phyloP scores from a whole-genome alignment of 2,888 invertebrate species.

The Belgica antarctica region DNA sequence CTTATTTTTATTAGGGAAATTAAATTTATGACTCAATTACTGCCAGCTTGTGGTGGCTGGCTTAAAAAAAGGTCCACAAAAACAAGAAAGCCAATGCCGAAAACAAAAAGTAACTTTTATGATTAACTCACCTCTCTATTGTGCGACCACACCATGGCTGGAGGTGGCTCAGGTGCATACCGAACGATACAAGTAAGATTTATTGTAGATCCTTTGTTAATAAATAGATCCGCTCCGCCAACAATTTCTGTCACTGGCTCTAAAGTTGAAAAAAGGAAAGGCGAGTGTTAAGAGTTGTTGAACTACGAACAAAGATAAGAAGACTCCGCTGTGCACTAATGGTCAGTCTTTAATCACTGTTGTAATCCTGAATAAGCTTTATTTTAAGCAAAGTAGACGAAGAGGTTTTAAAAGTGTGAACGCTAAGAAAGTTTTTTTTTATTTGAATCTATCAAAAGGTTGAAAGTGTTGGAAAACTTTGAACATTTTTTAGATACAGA shows the following conservation, averaged over 20 bases:
- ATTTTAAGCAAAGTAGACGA: too few relatives aligned
- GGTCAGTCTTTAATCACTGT: too few relatives aligned
- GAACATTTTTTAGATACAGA: too few relatives aligned
- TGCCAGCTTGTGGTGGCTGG: background rate
- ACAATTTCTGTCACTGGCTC: constrained; percentile 80
- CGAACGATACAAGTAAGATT: constrained; percentile 82
- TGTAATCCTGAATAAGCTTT: too few relatives aligned
- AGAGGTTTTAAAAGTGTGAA: too few relatives aligned
- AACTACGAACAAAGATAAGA: background rate
- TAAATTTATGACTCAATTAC: constrained; percentile 37
- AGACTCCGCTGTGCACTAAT: background rate
- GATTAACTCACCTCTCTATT: constrained; percentile 60
- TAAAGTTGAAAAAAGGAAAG: constrained; percentile 54
- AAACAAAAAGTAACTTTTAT: background rate
- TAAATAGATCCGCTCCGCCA: constrained; percentile 78
- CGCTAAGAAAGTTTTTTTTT: too few relatives aligned
- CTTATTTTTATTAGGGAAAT: constrained; percentile 25
- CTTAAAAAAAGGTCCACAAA: constrained; percentile 7
- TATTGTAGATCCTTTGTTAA: constrained; percentile 84
- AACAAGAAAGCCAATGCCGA: background rate
- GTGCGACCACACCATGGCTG: constrained; percentile 80
- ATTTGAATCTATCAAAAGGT: too few relatives aligned
- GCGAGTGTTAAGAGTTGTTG: background rate
- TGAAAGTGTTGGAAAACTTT: too few relatives aligned
- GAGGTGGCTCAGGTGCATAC: constrained; percentile 81